phyloP scores from a whole-genome alignment of 1,140 invertebrate genomes.

The Gonioctena quinquepunctata region DNA sequence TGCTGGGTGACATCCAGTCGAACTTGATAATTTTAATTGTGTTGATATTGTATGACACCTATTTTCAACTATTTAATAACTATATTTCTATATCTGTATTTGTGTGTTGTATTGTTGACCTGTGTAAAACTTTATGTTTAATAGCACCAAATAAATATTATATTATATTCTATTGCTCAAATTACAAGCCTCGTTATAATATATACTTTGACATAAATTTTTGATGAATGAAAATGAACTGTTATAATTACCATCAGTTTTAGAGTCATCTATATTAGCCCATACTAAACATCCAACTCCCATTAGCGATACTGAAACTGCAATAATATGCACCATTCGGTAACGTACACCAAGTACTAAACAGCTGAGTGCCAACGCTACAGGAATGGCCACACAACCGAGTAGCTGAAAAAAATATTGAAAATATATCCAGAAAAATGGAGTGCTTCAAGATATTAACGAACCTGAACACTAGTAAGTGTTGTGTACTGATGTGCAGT shows the following conservation, averaged over 20 bases:
- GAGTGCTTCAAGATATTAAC: too few relatives aligned
- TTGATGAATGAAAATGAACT: too few relatives aligned
- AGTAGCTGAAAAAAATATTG: slow-evolving; percentile 69
- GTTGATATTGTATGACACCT: too few relatives aligned
- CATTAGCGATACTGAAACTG: slow-evolving; percentile 79
- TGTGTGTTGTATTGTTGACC: too few relatives aligned
- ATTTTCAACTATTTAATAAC: too few relatives aligned
- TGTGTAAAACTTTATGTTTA: too few relatives aligned
- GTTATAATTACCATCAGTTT: slow-evolving; percentile 66
- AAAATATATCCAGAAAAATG: neutral
- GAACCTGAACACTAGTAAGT: slow-evolving; percentile 66
- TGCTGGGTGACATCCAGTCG: too few relatives aligned
- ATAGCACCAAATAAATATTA: too few relatives aligned
- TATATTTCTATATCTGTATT: too few relatives aligned
- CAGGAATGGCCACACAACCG: slow-evolving; percentile 85
- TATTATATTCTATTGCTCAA: neutral
- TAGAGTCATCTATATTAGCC: slow-evolving; percentile 77
- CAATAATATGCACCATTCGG: slow-evolving; percentile 76
- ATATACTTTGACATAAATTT: too few relatives aligned
- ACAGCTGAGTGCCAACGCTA: slow-evolving; percentile 76
- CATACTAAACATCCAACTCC: slow-evolving; percentile 83
- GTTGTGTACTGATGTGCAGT: slow-evolving; percentile 74
- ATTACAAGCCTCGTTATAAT: neutral
- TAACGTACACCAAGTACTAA: slow-evolving; percentile 71
- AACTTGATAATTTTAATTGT: too few relatives aligned